Percentiles rank a stretch among this genome's conserved stretches.
phyloP scores from a whole-genome alignment of 2,113 vertebrate species.

The Prietella phreatophila region DNA sequence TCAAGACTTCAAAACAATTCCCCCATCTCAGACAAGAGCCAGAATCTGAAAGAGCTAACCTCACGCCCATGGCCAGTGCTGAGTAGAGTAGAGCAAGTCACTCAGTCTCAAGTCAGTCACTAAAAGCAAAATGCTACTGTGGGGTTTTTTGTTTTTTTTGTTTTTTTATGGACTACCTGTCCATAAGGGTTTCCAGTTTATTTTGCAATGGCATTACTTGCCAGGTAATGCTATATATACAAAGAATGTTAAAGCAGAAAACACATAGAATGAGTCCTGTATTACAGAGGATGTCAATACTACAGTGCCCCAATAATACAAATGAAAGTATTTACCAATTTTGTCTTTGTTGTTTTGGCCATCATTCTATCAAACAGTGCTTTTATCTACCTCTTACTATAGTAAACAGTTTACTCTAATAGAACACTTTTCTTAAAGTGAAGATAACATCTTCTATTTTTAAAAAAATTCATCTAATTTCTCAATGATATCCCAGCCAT shows the following conservation, averaged over 20 bases:
- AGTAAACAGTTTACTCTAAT: no score
- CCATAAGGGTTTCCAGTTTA: not conserved
- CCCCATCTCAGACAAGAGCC: conserved; percentile 22
- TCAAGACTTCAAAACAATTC: conserved; percentile 60
- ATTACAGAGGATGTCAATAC: not conserved
- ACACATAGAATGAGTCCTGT: not conserved
- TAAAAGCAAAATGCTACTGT: not conserved
- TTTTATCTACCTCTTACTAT: not conserved
- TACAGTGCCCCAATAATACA: not conserved
- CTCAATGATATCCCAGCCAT: not conserved
- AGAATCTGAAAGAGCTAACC: not conserved
- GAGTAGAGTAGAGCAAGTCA: not conserved
- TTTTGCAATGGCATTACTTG: not conserved
- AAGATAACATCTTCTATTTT: no score
- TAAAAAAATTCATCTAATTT: not conserved
- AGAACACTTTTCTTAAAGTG: no score
- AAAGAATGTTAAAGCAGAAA: not conserved
- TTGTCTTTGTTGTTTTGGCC: not conserved
- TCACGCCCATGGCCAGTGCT: not conserved
- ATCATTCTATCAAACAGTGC: not conserved
- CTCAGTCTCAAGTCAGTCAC: not conserved
- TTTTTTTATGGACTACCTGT: conserved; percentile 16
- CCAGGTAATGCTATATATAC: not conserved
- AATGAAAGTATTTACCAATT: not conserved
- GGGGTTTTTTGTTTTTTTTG: not conserved